Evolutionary conservation across 2,888 invertebrate genomes (phyloP).

Genomic region (Nomada lathburiana): DNA sequence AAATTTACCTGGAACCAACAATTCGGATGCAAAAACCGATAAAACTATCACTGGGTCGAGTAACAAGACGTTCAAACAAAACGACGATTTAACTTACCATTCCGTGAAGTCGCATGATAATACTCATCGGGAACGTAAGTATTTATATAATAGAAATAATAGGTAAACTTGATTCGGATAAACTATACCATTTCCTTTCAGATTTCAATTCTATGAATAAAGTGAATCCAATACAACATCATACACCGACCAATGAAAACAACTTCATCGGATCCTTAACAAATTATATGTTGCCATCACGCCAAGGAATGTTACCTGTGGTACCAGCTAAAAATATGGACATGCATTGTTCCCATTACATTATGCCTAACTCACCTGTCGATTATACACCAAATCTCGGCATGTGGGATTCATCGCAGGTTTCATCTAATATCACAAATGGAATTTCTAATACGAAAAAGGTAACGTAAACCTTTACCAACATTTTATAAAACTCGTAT

Average conservation of each 20-base stretch:
- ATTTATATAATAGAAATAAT: slow-evolving; percentile 2
- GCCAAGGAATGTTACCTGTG: slow-evolving; percentile 76
- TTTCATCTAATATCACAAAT: slow-evolving; percentile 75
- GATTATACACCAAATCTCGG: slow-evolving; percentile 79
- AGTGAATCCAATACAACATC: slow-evolving; percentile 75
- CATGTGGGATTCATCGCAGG: slow-evolving; percentile 80
- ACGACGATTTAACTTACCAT: slow-evolving; percentile 82
- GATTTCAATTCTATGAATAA: slow-evolving; percentile 77
- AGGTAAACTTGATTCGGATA: background rate
- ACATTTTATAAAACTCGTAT: background rate
- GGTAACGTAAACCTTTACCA: slow-evolving; percentile 47
- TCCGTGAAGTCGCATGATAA: slow-evolving; percentile 78
- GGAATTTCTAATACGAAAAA: slow-evolving; percentile 77
- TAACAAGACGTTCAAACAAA: slow-evolving; percentile 80
- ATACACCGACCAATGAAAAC: slow-evolving; percentile 75
- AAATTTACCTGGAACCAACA: slow-evolving; percentile 72
- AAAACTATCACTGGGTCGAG: slow-evolving; percentile 75
- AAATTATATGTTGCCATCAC: slow-evolving; percentile 78
- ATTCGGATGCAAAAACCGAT: slow-evolving; percentile 75
- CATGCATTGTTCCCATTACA: slow-evolving; percentile 80
- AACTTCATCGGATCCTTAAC: slow-evolving; percentile 79
- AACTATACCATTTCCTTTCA: slow-evolving; percentile 49
- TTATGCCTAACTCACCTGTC: slow-evolving; percentile 78
- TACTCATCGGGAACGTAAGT: slow-evolving; percentile 79
- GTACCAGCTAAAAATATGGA: slow-evolving; percentile 78